phyloP scores from a whole-genome alignment of 2,888 invertebrate species.

The Amitus sp. region DNA sequence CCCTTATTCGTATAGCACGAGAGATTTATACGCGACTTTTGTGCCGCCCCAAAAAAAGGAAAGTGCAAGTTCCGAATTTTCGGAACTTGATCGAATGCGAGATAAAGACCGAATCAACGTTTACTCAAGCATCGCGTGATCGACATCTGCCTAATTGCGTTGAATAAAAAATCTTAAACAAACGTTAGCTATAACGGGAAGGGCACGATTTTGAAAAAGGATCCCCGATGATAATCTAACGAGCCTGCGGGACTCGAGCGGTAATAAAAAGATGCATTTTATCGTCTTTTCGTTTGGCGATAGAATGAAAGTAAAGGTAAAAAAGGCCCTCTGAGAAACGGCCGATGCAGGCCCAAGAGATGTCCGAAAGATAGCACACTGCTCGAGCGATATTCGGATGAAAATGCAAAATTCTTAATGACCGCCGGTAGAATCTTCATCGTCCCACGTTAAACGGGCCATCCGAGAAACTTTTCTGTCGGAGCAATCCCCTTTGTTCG shows the following conservation, averaged over 20 bases:
- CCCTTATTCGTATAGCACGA: no score
- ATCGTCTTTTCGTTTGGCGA: background rate
- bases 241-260: background rate
- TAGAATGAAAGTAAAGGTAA: constrained; percentile 15
- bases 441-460: constrained; percentile 16
- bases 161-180: background rate
- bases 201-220: background rate
- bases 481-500: constrained; percentile 50
- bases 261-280: constrained; percentile 3
- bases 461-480: constrained; percentile 25
- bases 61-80: no score
- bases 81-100: no score
- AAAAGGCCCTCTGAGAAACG: background rate
- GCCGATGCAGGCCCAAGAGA: background rate
- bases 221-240: background rate
- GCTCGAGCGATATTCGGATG: constrained; percentile 33
- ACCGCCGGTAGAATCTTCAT: constrained; percentile 26
- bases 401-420: constrained; percentile 41
- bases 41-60: no score
- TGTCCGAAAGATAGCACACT: constrained; percentile 26
- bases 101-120: no score
- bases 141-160: no score
- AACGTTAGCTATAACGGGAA: background rate
- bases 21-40: no score
- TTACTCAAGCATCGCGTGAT: no score